Percentiles rank a stretch among this genome's conserved stretches.
Conservation (phyloP, 1,140 invertebrate genomes). For the Diorhabda elongata region DNA sequence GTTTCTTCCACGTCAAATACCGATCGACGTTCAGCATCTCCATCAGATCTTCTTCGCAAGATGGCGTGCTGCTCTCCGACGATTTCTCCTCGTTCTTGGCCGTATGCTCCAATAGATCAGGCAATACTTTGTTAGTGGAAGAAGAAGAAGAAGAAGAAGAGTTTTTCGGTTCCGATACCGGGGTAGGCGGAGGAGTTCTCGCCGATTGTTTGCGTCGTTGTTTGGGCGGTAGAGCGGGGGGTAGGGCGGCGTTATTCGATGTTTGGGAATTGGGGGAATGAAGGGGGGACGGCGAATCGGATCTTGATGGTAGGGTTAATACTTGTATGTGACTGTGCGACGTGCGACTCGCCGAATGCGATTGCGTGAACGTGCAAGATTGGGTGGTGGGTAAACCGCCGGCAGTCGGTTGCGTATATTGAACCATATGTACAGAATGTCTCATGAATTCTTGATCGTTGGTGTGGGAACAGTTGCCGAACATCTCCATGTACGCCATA, state of each 20-base stretch:
- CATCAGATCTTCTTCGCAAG: slow-evolving; percentile 52
- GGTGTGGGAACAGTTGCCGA: slow-evolving; percentile 81
- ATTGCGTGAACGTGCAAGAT: slow-evolving; percentile 56
- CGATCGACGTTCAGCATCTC: slow-evolving; percentile 77
- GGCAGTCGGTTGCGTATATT: slow-evolving; percentile 55
- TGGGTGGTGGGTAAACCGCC: slow-evolving; percentile 52
- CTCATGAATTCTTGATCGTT: slow-evolving; percentile 69
- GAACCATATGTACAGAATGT: slow-evolving; percentile 74
- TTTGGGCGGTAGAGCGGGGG: slow-evolving; percentile 58
- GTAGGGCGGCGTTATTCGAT: slow-evolving; percentile 18
- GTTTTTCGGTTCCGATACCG: slow-evolving; percentile 42
- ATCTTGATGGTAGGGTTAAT: slow-evolving; percentile 47
- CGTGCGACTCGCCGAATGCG: slow-evolving; percentile 41
- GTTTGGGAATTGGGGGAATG: slow-evolving; percentile 33
- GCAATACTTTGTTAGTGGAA: slow-evolving; percentile 36
- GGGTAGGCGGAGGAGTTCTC: slow-evolving; percentile 36
- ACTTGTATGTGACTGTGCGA: slow-evolving; percentile 40
- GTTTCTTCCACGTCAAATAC: slow-evolving; percentile 72
- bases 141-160: slow-evolving; percentile 44
- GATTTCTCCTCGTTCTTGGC: slow-evolving; percentile 29
- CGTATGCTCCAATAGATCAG: slow-evolving; percentile 44
- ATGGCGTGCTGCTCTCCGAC: slow-evolving; percentile 25
- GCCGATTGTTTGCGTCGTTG: slow-evolving; percentile 65
- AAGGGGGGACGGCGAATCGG: slow-evolving; percentile 35
- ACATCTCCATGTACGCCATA: slow-evolving; percentile 95